Percentiles rank a stretch among this genome's conserved stretches.
phyloP scores from a whole-genome alignment of 2,797 vertebrate species.

The Enteromius afrohamiltoni region DNA sequence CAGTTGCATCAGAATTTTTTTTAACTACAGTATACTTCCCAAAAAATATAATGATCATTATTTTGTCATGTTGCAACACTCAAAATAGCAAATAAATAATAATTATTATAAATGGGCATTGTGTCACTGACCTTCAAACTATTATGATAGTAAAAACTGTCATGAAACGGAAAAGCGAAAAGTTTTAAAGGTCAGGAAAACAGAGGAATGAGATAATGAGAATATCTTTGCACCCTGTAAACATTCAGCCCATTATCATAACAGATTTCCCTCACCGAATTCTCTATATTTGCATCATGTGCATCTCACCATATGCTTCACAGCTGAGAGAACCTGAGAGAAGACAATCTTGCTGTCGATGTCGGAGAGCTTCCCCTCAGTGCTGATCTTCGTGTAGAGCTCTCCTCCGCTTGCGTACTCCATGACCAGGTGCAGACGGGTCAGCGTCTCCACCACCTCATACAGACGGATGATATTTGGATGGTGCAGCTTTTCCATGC shows the following conservation, averaged over 20 bases:
- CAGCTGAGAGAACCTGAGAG: slow-evolving; percentile 94
- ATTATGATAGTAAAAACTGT: background rate
- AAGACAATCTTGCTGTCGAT: slow-evolving; percentile 89
- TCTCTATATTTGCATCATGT: background rate
- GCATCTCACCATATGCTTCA: slow-evolving; percentile 94
- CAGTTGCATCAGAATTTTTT: background rate
- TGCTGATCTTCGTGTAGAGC: slow-evolving; percentile 94
- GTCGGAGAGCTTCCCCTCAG: slow-evolving; percentile 91
- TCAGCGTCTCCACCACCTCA: slow-evolving; percentile 95
- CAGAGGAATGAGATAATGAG: background rate
- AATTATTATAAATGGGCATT: background rate
- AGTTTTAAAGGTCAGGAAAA: background rate
- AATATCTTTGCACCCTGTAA: background rate
- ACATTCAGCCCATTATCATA: background rate
- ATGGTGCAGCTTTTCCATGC: slow-evolving; percentile 98
- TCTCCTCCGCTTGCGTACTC: slow-evolving; percentile 95
- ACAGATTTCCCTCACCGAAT: background rate
- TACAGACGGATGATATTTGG: slow-evolving; percentile 97
- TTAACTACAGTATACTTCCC: background rate
- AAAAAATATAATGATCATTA: background rate
- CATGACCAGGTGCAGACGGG: slow-evolving; percentile 94
- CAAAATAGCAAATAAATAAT: background rate
- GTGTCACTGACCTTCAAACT: background rate
- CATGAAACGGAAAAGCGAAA: background rate
- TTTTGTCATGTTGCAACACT: background rate